Evolutionary conservation across 2,113 vertebrate species (phyloP).

Genomic region (Jacana jacana): DNA sequence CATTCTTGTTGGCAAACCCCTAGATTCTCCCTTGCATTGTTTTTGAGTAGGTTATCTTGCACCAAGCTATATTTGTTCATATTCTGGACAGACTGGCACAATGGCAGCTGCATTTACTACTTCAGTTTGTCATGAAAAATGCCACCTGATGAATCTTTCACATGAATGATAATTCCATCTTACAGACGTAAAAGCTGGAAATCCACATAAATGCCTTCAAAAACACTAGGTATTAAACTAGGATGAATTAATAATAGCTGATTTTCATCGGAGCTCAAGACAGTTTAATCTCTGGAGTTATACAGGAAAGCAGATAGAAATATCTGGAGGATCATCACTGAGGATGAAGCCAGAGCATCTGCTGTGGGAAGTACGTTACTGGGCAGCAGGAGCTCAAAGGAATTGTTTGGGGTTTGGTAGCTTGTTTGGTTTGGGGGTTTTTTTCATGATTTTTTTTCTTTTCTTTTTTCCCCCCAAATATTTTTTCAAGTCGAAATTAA

Average conservation of each 20-base stretch:
- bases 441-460: background rate
- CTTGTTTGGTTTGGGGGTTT: background rate
- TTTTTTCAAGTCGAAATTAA: background rate
- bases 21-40: background rate
- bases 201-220: background rate
- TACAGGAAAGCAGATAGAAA: constrained; percentile 2
- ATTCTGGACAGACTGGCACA: background rate
- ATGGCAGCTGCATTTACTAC: background rate
- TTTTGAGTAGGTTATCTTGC: background rate
- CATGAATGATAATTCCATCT: background rate
- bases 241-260: constrained; percentile 32
- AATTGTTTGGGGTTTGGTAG: background rate
- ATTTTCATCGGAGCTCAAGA: constrained; percentile 17
- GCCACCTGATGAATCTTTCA: background rate
- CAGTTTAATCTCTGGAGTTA: constrained; percentile 29
- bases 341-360: constrained; percentile 25
- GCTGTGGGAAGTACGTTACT: background rate
- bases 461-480: background rate
- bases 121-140: background rate
- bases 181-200: constrained; percentile 8
- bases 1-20: background rate
- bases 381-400: background rate
- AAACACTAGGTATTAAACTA: background rate
- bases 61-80: background rate
- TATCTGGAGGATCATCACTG: background rate